Conservation (phyloP, 2,888 invertebrate genomes). For the Clusia tigrina region DNA sequence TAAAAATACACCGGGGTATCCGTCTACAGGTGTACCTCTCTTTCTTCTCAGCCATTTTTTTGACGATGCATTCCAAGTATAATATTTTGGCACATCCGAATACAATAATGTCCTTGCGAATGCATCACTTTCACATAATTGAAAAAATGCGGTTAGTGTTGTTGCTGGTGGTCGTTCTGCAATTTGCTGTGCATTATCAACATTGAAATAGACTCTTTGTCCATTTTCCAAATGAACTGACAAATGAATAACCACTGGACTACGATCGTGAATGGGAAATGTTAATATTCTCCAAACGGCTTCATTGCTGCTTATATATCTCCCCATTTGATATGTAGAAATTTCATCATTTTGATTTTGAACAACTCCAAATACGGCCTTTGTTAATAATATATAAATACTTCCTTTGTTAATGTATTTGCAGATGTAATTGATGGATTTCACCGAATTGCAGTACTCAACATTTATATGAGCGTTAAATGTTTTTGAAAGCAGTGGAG, state of each 20-base stretch:
- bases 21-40: too few relatives aligned
- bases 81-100: slow-evolving; percentile 29
- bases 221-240: slow-evolving; percentile 36
- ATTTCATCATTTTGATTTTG: slow-evolving; percentile 29
- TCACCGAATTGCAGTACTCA: slow-evolving; percentile 60
- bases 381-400: too few relatives aligned
- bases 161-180: too few relatives aligned
- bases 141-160: slow-evolving; percentile 55
- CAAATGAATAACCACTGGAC: slow-evolving; percentile 23
- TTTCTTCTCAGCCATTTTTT: too few relatives aligned
- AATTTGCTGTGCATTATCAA: too few relatives aligned
- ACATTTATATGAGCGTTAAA: slow-evolving; percentile 60
- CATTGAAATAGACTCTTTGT: slow-evolving; percentile 33
- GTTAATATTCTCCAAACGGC: slow-evolving; percentile 35
- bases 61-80: too few relatives aligned
- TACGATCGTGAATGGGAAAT: slow-evolving; percentile 30
- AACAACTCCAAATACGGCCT: too few relatives aligned
- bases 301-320: too few relatives aligned
- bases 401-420: slow-evolving; percentile 62
- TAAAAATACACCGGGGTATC: too few relatives aligned
- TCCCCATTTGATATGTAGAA: slow-evolving; percentile 30
- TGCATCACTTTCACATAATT: slow-evolving; percentile 43
- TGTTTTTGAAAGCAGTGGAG: too few relatives aligned
- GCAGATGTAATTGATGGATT: slow-evolving; percentile 59
- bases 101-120: slow-evolving; percentile 47